Evolutionary conservation across 2,888 invertebrate genomes (phyloP).

Genomic region (Yponomeuta cagnagella): DNA sequence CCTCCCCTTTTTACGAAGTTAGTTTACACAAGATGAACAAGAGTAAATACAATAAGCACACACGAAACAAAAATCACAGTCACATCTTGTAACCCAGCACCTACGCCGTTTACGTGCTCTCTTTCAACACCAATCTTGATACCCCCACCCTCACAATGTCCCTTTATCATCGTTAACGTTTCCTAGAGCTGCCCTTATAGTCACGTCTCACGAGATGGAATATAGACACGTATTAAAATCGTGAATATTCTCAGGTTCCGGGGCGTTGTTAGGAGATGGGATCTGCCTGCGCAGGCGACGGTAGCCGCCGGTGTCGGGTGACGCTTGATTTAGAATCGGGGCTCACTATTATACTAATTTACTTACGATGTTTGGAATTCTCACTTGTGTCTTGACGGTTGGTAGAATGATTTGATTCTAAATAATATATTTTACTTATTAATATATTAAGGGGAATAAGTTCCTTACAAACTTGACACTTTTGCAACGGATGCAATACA

Average conservation of each 20-base stretch:
- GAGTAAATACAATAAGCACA: not conserved
- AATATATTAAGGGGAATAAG: too few species aligned
- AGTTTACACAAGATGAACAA: not conserved
- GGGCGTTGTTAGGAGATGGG: conserved; percentile 21
- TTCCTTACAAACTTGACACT: too few species aligned
- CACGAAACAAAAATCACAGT: not conserved
- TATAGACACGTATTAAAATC: conserved; percentile 35
- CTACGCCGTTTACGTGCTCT: not conserved
- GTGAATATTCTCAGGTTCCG: conserved; percentile 32
- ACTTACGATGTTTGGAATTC: not conserved
- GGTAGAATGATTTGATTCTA: too few species aligned
- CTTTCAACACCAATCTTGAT: not conserved
- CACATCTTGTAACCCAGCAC: not conserved
- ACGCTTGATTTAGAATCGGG: conserved; percentile 9
- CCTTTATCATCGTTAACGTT: not conserved
- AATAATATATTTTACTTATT: too few species aligned
- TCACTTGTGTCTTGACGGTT: too few species aligned
- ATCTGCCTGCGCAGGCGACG: conserved; percentile 5
- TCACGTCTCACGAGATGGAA: conserved; percentile 33
- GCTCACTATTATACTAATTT: not conserved
- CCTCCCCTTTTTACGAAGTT: not conserved
- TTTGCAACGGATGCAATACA: too few species aligned
- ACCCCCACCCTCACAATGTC: not conserved
- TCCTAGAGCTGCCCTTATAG: conserved; percentile 32
- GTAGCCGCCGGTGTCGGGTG: conserved; percentile 10